Evolutionary conservation across 2,888 invertebrate species (phyloP).

Genomic region (Volucella zonaria): DNA sequence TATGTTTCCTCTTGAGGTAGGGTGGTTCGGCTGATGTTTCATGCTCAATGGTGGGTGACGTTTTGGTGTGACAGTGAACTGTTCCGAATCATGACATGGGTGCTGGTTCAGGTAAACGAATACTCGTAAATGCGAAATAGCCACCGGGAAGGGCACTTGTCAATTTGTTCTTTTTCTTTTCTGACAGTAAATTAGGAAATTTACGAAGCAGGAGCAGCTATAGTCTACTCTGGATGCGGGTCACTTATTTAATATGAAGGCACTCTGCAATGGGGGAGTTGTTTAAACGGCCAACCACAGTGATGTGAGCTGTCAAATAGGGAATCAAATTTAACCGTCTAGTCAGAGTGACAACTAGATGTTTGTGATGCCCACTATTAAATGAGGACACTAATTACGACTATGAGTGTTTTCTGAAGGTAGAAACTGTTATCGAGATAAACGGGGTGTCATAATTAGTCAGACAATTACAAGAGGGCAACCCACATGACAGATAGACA

Average conservation of each 20-base stretch:
- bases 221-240: slow-evolving; percentile 9
- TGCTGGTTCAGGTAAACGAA: slow-evolving; percentile 42
- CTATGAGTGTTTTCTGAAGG: no score
- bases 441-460: no score
- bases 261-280: slow-evolving; percentile 5
- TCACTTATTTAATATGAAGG: background rate
- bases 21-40: background rate
- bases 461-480: no score
- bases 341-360: no score
- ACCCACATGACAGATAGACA: no score
- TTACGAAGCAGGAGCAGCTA: slow-evolving; percentile 42
- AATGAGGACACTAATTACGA: no score
- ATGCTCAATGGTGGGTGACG: slow-evolving; percentile 33
- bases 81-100: slow-evolving; percentile 16
- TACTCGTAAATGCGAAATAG: slow-evolving; percentile 45
- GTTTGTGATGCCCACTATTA: no score
- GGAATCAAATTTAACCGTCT: no score
- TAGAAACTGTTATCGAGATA: no score
- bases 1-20: slow-evolving; percentile 48
- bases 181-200: slow-evolving; percentile 57
- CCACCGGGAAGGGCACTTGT: slow-evolving; percentile 19
- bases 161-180: slow-evolving; percentile 18
- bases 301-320: background rate
- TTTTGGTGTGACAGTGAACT: slow-evolving; percentile 19
- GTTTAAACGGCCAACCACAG: background rate